Evolutionary conservation across 2,888 invertebrate genomes (phyloP).

Genomic region (Cheiracanthium punctorium): DNA sequence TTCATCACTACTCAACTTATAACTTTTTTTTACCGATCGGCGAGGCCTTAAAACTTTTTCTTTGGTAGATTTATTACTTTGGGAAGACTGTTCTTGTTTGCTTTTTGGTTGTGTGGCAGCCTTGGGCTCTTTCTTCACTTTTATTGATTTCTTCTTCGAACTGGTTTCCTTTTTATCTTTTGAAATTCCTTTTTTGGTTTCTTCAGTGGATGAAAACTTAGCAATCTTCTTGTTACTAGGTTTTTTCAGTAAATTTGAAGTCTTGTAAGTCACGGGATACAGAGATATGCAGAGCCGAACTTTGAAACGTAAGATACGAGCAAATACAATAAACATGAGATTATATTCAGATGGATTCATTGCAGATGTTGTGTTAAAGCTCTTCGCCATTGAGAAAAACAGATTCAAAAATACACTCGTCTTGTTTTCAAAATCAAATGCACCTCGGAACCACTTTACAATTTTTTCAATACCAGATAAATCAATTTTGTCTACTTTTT

Average conservation of each 20-base stretch:
- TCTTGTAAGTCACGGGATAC: conserved; percentile 85
- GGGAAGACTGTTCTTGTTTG: too few relatives aligned
- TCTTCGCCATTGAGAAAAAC: conserved; percentile 77
- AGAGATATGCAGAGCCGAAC: conserved; percentile 88
- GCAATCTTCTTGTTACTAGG: not conserved
- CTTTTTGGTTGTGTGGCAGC: not conserved
- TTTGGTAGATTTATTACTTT: not conserved
- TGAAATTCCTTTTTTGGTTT: not conserved
- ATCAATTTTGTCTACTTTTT: conserved; percentile 55
- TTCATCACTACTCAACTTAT: conserved; percentile 69
- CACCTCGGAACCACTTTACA: conserved; percentile 83
- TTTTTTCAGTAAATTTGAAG: conserved; percentile 76
- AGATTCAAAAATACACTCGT: conserved; percentile 75
- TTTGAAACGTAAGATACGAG: conserved; percentile 87
- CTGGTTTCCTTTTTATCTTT: not conserved
- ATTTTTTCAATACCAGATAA: conserved; percentile 27
- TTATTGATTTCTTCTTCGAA: not conserved
- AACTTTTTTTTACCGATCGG: conserved; percentile 40
- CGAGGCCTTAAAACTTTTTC: not conserved
- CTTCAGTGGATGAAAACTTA: not conserved
- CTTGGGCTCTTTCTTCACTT: not conserved
- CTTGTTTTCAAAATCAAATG: conserved; percentile 60
- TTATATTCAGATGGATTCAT: conserved; percentile 83
- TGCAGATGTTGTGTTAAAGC: conserved; percentile 76
- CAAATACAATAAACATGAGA: conserved; percentile 84